Evolutionary conservation across 2,113 vertebrate genomes (phyloP).

Genomic region (Cryptomyrus ogoouensis): DNA sequence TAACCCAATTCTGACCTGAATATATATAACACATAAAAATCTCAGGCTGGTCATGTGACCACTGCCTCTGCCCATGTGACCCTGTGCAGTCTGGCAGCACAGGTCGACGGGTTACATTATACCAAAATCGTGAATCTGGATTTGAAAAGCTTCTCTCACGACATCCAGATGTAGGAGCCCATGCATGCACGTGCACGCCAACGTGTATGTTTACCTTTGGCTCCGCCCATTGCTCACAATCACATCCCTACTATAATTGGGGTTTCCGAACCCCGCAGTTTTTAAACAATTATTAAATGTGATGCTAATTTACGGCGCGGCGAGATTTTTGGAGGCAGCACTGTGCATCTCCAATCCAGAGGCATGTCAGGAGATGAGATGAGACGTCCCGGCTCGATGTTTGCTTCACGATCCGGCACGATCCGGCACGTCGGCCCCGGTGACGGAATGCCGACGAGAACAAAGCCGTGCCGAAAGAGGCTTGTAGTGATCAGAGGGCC

Average conservation of each 20-base stretch:
- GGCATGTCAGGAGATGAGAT: conserved; percentile 23
- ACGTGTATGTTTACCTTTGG: not conserved
- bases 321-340: conserved; percentile 36
- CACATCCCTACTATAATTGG: not conserved
- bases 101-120: not conserved
- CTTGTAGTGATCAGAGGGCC: conserved; percentile 41
- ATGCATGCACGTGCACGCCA: not conserved
- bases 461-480: conserved; percentile 40
- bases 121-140: not conserved
- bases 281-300: conserved; percentile 44
- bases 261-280: not conserved
- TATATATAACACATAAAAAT: conserved; percentile 14
- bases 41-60: conserved; percentile 20
- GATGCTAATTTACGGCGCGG: conserved; percentile 35
- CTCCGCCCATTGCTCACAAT: not conserved
- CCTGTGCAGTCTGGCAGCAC: not conserved
- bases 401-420: conserved; percentile 33
- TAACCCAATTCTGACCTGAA: conserved; percentile 1
- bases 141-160: not conserved
- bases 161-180: not conserved
- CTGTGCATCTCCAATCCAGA: conserved; percentile 43
- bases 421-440: conserved; percentile 30
- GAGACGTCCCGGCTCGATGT: conserved; percentile 32
- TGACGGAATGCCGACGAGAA: conserved; percentile 38
- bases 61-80: not conserved